A percentile compares a stretch with the other conserved stretches of the same genome.
These are phyloP conservation scores for Toxostoma redivivum DNA, from an alignment of 2,113 vertebrate species.

Conservation along the genomic window DNA sequence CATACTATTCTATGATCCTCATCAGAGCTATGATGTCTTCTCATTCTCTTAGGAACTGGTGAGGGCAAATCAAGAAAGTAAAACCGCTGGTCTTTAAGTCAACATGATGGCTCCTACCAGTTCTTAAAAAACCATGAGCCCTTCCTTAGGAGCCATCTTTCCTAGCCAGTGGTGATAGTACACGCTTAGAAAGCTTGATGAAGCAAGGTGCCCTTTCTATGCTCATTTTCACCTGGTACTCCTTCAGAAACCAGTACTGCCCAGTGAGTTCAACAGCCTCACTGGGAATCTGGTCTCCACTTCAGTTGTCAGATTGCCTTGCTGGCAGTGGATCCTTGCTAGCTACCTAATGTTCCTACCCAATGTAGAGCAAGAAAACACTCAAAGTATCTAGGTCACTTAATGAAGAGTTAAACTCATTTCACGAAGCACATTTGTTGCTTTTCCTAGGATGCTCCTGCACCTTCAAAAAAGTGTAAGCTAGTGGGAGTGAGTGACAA, in stretches of 20 bases:
- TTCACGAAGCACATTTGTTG: neutral
- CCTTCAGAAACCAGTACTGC: neutral
- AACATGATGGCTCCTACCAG: neutral
- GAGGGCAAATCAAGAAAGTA: neutral
- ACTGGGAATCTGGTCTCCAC: neutral
- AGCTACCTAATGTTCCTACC: no score
- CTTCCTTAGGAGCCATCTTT: neutral
- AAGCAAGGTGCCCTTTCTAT: neutral
- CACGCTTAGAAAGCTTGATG: accelerated
- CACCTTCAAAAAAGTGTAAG: neutral
- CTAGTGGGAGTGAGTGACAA: neutral
- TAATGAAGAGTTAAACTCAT: neutral
- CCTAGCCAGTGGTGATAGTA: accelerated
- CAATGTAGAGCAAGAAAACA: neutral
- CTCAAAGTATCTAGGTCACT: neutral
- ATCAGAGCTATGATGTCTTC: neutral
- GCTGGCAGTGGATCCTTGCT: neutral
- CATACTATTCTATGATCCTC: neutral
- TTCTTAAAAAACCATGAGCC: neutral
- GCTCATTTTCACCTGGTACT: neutral
- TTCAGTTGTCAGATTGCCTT: neutral
- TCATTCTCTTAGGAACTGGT: neutral
- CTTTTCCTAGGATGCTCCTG: neutral
- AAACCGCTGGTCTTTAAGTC: neutral
- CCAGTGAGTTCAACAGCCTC: neutral